Evolutionary conservation across 2,113 vertebrate species (phyloP), one percentile per base, ranked within the genome.

Genomic region (Ciconia boyciana): DNA sequence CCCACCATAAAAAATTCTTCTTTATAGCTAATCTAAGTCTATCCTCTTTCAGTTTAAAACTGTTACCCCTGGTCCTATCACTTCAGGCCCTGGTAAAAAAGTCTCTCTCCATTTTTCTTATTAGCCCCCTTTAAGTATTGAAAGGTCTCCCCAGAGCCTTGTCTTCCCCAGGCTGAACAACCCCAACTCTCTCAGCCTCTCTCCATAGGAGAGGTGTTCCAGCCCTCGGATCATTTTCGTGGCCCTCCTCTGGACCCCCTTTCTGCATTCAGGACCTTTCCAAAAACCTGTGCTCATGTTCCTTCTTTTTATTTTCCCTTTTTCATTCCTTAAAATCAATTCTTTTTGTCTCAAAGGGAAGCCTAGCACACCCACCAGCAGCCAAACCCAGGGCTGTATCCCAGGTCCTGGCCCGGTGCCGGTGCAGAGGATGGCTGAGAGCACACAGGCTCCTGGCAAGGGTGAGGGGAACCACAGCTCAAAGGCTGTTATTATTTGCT

Each of bases 311-410:
- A 7, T 22, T 44, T 28, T 25, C 16, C 34, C 5, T 14, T 52
- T 51, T 46, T 32, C 0, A 1, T 28, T 21, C 34, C 46, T 29
- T 83, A 11, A 39, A 39, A 46, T 24, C 28, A 19, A 5, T 9
- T 18, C 16, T 34, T 48, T 17, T 11, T 1, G 1, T 18, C 57
- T 36, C 1, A 3, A n/a, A 43, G 49, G n/a, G 48, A 6, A n/a
- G 64, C 51, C 28, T 2, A 10, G 36, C 13, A 1, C 51, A 29
- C 8, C 6, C 19, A 12, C 34, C 76, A n/a, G 44, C 48, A 28
- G 52, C 69, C 36, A 10, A 28, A 48, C 5, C 24, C 41, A 4
- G 60, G 36, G 26, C 69, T 46, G 54, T 4, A 4, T 9, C 48
- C 39, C 71, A 7, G 52, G 17, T 36, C 22, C 52, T 11, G 60